phyloP scores from a whole-genome alignment of 2,888 invertebrate genomes.

The Mylabris sibirica region DNA sequence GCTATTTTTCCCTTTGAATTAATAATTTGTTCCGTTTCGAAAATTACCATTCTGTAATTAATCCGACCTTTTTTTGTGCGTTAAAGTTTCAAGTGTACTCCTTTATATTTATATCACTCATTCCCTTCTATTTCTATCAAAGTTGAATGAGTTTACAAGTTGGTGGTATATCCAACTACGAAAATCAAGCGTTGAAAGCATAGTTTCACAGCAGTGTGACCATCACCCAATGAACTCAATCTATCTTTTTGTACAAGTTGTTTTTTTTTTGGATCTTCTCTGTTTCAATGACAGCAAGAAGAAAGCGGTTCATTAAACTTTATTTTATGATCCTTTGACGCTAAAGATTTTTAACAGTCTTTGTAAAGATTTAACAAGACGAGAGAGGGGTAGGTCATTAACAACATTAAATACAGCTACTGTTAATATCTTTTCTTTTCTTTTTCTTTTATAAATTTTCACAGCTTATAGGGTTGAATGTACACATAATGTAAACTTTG shows the following conservation, averaged over 20 bases:
- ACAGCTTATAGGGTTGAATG: neutral
- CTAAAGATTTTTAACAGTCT: neutral
- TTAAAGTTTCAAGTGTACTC: neutral
- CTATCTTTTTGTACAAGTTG: too few relatives aligned
- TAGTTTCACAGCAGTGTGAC: neutral
- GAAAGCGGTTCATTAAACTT: neutral
- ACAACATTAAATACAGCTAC: neutral
- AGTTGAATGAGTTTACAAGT: neutral
- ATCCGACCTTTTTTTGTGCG: neutral
- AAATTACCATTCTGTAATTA: conserved; percentile 1
- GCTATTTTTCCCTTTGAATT: neutral
- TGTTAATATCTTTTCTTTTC: neutral
- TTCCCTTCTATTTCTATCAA: neutral
- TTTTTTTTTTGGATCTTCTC: neutral
- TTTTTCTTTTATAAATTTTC: neutral
- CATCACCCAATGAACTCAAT: neutral
- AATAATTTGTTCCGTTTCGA: neutral
- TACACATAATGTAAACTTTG: neutral
- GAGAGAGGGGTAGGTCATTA: neutral
- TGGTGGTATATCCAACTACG: neutral
- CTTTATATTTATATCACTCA: neutral
- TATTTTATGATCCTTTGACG: neutral
- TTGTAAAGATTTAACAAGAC: neutral
- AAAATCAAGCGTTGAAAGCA: neutral
- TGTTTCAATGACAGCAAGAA: neutral